Evolutionary conservation across 2,888 invertebrate genomes (phyloP), one percentile per base, ranked within the genome.

Genomic region (Calliphora vomitoria): DNA sequence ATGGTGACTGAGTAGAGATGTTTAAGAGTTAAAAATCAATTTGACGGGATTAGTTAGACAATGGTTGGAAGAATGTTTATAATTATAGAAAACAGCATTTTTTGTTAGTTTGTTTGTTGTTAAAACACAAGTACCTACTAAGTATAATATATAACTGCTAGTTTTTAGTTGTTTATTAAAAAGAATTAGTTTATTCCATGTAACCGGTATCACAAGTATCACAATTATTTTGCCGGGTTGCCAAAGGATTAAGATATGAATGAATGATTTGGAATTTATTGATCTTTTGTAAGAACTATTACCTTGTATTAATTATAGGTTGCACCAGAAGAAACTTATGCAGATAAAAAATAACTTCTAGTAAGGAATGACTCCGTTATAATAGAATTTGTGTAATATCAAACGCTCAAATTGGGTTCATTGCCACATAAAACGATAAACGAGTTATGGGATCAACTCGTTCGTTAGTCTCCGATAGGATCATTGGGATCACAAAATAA

Each of bases 1-100:
- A 25, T 79, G 44, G 31, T 58, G 64, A 35, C 20, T 78, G 74
- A 82, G 81, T 74, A 58, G 58, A 87, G 84, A 87, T 87, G 87
- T 87, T 87, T 64, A 31, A 62, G 41, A 87, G 85, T 82, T 85
- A 69, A 82, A 85, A 85, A 87, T 85, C 85, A 85, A 87, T 85
- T 87, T 87, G 75, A 85, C 25, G 85, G 87, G 87, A 85, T 87
- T 87, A 87, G 87, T 85, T 82, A 79, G 85, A 87, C 85, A 87
- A 82, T 79, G 85, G 87, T 38, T 31, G 53, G 20, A 82, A 47
- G 82, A 87, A 82, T 87, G 85, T 85, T 79, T 71, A 82, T 87
- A 85, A 85, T 87, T 87, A 75, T 69, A 82, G 69, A 62, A 75
- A 81, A 81, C 69, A 85, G 71, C 75, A 69, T 84, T 64, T 35